Base-by-base conservation (phyloP, 2,797 vertebrate species). In the Scolopax bukidnonensis region DNA sequence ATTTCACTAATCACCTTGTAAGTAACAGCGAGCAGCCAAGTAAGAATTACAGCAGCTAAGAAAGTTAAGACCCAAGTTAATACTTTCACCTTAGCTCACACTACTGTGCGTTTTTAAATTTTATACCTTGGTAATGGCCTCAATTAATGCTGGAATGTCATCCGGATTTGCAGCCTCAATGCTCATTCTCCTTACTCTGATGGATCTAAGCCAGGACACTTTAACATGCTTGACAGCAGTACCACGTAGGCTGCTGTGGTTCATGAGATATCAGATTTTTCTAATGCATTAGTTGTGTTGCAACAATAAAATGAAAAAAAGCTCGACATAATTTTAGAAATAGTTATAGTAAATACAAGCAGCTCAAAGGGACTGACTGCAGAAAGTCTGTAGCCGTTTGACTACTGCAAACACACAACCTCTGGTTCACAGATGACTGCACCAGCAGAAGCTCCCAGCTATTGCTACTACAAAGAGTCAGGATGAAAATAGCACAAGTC, bases 131-230 rank as follows among this genome's bases (percentile, higher is more conserved):
- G 40, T 94, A 94, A 96, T 61, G 57, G 60, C 41, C 43, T 91
- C 82, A 89, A 15, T 93, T 93, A 95, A 91, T 84, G 73, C 45
- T 90, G 79, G 54, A 96, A 95, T 61, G 28, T 50, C 88, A 92
- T 63, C 84, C 91, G 82, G 80, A 92, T 92, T 90, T 95, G 83
- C 56, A 94, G 2, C 65, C 83, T 74, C 53, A 77, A 30, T 27
- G 71, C 40, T 81, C 53, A 33, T 67, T 84, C 43, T 81, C 63
- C 36, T 51, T 88, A 45, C 64, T 67, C 28, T 19, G 3, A 28
- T 54, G 75, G 87, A 90, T 82, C 78, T 79, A 84, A 90, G 78
- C 65, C 78, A 96, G 74, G 47, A 43, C 33, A 43, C 12, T 91
- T 90, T 33, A 76, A 75, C 36, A 53, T 50, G 70, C 65, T 87